Evolutionary conservation across 2,113 vertebrate species (phyloP).

Genomic region (Platysternon megacephalum): DNA sequence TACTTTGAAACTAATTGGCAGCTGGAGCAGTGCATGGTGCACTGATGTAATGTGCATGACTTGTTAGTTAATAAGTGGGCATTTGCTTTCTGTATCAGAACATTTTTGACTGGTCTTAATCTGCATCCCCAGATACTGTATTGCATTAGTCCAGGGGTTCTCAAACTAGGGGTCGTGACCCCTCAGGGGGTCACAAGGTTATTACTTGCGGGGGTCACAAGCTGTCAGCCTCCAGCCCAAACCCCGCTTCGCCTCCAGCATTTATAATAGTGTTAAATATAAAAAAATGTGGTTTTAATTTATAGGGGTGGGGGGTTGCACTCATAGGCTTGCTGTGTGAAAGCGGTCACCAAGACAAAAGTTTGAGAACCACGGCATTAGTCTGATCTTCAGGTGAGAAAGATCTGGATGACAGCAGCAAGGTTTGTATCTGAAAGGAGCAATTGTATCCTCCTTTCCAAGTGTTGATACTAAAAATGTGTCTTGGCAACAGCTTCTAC

Average conservation of each 20-base stretch:
- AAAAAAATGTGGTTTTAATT: too few relatives aligned
- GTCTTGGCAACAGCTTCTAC: neutral
- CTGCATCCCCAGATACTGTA: neutral
- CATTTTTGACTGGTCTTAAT: neutral
- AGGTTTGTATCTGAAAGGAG: neutral
- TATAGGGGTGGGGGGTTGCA: too few relatives aligned
- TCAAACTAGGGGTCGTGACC: too few relatives aligned
- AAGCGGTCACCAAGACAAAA: too few relatives aligned
- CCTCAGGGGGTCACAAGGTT: too few relatives aligned
- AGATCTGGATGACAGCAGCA: neutral
- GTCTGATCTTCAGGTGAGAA: neutral
- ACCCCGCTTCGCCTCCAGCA: too few relatives aligned
- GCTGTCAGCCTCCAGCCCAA: too few relatives aligned
- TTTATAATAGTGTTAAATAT: too few relatives aligned
- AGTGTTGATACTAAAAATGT: neutral
- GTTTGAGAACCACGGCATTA: neutral
- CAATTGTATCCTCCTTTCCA: neutral
- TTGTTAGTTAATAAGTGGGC: neutral
- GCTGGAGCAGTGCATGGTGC: neutral
- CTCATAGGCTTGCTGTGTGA: too few relatives aligned
- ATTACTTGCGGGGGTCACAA: too few relatives aligned
- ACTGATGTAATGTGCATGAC: neutral
- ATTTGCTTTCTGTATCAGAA: neutral
- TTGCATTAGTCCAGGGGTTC: neutral
- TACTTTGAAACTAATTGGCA: neutral